Evolutionary conservation across 2,888 invertebrate genomes (phyloP).

Genomic region (Melanchra persicariae): DNA sequence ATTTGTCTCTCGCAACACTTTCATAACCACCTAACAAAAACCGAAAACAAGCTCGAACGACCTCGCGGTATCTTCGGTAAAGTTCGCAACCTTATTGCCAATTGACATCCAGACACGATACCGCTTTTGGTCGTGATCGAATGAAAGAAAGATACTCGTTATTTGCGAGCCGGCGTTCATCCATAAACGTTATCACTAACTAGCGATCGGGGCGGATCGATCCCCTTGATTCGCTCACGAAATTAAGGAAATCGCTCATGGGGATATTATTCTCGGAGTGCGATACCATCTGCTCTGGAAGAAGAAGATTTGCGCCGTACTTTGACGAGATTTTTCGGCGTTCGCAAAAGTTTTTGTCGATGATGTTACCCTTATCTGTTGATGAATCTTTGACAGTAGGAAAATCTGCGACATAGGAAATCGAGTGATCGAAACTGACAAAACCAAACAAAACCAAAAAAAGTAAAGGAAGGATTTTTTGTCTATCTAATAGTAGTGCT

Average conservation of each 20-base stretch:
- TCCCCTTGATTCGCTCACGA: conserved; percentile 89
- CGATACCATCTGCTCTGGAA: conserved; percentile 80
- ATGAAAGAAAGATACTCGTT: conserved; percentile 84
- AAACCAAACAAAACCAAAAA: not conserved
- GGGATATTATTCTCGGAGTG: conserved; percentile 87
- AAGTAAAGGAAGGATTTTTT: not conserved
- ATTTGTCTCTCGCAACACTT: conserved; percentile 76
- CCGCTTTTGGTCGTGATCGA: conserved; percentile 85
- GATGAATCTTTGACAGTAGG: conserved; percentile 54
- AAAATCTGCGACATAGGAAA: conserved; percentile 35
- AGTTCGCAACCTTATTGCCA: conserved; percentile 86
- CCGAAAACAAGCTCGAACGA: conserved; percentile 77
- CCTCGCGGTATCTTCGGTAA: conserved; percentile 72
- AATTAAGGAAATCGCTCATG: conserved; percentile 91
- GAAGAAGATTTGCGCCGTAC: conserved; percentile 80
- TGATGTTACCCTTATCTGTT: conserved; percentile 60
- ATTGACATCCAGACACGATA: conserved; percentile 88
- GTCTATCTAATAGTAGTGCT: not conserved
- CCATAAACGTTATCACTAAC: conserved; percentile 89
- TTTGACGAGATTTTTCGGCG: conserved; percentile 75
- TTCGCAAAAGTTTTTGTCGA: conserved; percentile 64
- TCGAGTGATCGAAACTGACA: not conserved
- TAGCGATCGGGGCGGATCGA: conserved; percentile 89
- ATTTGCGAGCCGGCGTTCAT: conserved; percentile 83
- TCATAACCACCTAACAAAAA: conserved; percentile 74